Conservation (phyloP, 2,888 invertebrate genomes). For the Crossocerus cetratus region DNA sequence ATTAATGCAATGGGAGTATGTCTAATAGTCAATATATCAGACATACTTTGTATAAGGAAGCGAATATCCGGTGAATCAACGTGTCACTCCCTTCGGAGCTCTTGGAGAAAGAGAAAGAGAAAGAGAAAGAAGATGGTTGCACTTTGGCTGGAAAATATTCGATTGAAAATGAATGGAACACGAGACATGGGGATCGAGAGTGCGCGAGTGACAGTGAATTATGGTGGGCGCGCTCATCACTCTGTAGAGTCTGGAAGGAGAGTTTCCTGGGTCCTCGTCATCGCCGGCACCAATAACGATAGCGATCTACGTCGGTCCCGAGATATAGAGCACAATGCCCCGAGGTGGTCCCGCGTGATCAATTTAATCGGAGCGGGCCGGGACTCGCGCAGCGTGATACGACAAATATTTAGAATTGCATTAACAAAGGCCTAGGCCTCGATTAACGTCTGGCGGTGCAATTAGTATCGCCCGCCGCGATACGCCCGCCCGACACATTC, state of each 20-base stretch:
- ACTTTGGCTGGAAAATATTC: not conserved
- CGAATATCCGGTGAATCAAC: no score
- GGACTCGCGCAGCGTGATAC: slow-evolving; percentile 46
- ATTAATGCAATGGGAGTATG: slow-evolving; percentile 36
- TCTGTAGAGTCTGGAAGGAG: slow-evolving; percentile 24
- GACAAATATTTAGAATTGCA: slow-evolving; percentile 55
- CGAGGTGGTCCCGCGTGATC: slow-evolving; percentile 49
- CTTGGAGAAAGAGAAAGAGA: not conserved
- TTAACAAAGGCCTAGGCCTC: slow-evolving; percentile 31
- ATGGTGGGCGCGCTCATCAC: slow-evolving; percentile 32
- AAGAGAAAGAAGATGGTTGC: not conserved
- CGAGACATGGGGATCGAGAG: no score
- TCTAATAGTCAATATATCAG: slow-evolving; percentile 15
- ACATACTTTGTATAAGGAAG: no score
- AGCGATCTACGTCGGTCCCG: slow-evolving; percentile 44
- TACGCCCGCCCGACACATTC: slow-evolving; percentile 31
- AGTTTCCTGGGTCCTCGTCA: slow-evolving; percentile 36
- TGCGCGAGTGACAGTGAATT: slow-evolving; percentile 34
- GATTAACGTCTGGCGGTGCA: slow-evolving; percentile 35
- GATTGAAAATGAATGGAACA: slow-evolving; percentile 9
- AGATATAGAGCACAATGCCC: slow-evolving; percentile 39
- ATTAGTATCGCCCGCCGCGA: slow-evolving; percentile 29
- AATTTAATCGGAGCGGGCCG: slow-evolving; percentile 45
- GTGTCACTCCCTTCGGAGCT: slow-evolving; percentile 8
- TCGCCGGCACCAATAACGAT: slow-evolving; percentile 36